phyloP scores from a whole-genome alignment of 2,888 invertebrate genomes.

The Cantharis rustica region DNA sequence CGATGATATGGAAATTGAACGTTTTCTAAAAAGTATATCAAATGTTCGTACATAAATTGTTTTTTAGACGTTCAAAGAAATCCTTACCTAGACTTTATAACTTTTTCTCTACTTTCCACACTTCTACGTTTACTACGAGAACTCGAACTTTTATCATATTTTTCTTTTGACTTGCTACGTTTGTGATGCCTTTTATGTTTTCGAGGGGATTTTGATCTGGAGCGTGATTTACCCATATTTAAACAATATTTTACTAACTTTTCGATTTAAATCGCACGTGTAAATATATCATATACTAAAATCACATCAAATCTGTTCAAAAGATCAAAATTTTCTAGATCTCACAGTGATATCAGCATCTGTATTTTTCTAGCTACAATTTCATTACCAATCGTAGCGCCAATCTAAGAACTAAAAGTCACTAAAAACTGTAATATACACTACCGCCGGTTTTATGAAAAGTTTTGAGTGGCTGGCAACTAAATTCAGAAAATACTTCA shows the following conservation, averaged over 20 bases:
- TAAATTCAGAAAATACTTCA: no score
- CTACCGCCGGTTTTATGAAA: no score
- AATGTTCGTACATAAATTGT: conserved; percentile 22
- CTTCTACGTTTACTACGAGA: conserved; percentile 73
- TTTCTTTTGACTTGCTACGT: conserved; percentile 81
- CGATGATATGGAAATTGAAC: conserved; percentile 76
- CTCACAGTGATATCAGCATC: neutral
- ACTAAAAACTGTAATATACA: neutral
- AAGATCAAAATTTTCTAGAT: neutral
- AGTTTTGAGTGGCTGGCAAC: no score
- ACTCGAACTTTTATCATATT: conserved; percentile 58
- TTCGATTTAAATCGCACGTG: neutral
- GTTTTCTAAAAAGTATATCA: conserved; percentile 63
- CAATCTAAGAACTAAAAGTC: neutral
- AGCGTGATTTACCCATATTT: conserved; percentile 78
- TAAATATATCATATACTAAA: neutral
- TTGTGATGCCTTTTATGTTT: conserved; percentile 86
- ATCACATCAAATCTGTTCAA: neutral
- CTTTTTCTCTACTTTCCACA: conserved; percentile 72
- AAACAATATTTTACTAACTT: neutral
- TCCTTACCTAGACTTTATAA: conserved; percentile 71
- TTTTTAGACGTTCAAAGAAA: conserved; percentile 4
- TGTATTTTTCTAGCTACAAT: neutral
- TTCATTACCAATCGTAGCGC: neutral
- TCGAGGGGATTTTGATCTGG: conserved; percentile 80